Evolutionary conservation across 2,113 vertebrate genomes (phyloP), one percentile per base, ranked within the genome.

Genomic region (Origma solitaria): DNA sequence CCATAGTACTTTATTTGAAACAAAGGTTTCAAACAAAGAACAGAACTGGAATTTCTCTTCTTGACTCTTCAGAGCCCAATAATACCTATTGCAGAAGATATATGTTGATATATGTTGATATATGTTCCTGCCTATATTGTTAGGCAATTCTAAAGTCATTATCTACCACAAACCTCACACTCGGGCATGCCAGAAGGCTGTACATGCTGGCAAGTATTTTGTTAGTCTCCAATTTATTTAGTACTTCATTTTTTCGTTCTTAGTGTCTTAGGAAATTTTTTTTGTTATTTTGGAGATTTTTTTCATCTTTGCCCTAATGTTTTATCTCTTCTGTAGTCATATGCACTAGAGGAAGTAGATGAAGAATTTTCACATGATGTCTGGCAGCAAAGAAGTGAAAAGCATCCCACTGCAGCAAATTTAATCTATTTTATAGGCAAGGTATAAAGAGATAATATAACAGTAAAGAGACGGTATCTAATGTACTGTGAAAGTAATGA

Each of bases 401-500:
- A 91, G 58, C 58, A 94, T 83, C 76, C 37, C 92, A 95, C 56
- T 81, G 51, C 54, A 96, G 73, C n/a, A 66, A 49, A 45, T 68
- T 73, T 92, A 31, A 90, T 92, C 25, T 97, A 33, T 84, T 94
- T 81, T 95, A 82, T 42, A 92, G 28, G 60, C 75, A 35, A 83
- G 8, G 20, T 80, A 71, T 88, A 84, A 92, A 94, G 60, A 76
- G 54, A 28, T 77, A 91, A 62, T 71, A 51, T 47, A 82, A 83
- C 37, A 89, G 75, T 25, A 83, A 88, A 66, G 76, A 88, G n/a
- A 80, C 65, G 19, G 7, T 51, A 88, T 86, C 75, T 76, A 81
- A 95, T 88, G 91, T 75, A 72, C 62, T 80, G 85, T 82, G 82
- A 92, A 94, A 93, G 66, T 65, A 64, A 56, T 71, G 57, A 69